Evolutionary conservation across 53 echinoderm and acorn worm species (phyloP).

Genomic region (Antedon mediterranea): DNA sequence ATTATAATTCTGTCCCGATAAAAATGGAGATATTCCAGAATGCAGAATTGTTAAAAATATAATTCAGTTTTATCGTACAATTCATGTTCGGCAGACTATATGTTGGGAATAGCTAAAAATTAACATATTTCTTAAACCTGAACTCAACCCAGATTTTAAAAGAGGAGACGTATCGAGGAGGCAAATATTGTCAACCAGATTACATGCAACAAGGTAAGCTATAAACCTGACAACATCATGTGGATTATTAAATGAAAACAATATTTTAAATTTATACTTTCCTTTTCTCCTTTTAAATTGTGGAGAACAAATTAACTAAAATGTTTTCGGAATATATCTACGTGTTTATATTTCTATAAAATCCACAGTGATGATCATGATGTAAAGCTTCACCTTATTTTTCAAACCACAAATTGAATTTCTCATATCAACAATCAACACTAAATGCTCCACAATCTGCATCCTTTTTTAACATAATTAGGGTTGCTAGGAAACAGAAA

Average conservation of each 20-base stretch:
- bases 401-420: neutral
- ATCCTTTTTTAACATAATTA: neutral
- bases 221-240: neutral
- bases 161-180: neutral
- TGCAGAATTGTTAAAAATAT: neutral
- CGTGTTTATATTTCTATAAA: no score
- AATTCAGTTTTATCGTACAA: neutral
- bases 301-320: no score
- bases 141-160: slow-evolving; percentile 1
- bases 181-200: neutral
- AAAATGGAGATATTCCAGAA: no score
- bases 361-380: no score
- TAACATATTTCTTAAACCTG: neutral
- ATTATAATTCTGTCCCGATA: no score
- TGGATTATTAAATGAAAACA: neutral
- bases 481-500: neutral
- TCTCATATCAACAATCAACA: neutral
- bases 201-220: neutral
- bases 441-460: neutral
- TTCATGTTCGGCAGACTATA: neutral
- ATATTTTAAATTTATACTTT: no score
- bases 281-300: no score
- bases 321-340: no score
- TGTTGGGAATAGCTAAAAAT: slow-evolving; percentile 1
- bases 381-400: neutral